Percentiles rank a stretch among this genome's conserved stretches.
These are phyloP conservation scores for Drosophila tani DNA, from an alignment of 1,140 invertebrate genomes.

Conservation along the genomic window DNA sequence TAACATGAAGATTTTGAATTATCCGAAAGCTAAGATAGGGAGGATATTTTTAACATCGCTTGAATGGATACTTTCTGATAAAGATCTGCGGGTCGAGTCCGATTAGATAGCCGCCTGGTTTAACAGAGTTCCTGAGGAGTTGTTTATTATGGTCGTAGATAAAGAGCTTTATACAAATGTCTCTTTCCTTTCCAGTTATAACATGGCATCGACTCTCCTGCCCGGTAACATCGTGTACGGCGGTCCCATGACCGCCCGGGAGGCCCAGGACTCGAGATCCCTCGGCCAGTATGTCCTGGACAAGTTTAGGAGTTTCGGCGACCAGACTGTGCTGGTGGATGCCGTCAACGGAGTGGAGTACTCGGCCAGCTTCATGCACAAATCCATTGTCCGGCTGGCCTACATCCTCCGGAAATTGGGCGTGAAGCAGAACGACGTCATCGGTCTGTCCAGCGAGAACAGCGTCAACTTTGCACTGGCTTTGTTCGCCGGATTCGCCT, in stretches of 20 bases:
- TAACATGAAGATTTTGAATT: slow-evolving; percentile 12
- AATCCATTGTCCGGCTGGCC: slow-evolving; percentile 85
- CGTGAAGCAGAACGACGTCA: slow-evolving; percentile 86
- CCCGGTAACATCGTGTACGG: slow-evolving; percentile 77
- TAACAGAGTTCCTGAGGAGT: slow-evolving; percentile 2
- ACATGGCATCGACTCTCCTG: slow-evolving; percentile 61
- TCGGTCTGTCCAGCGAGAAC: slow-evolving; percentile 88
- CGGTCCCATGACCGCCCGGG: slow-evolving; percentile 56
- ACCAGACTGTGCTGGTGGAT: slow-evolving; percentile 82
- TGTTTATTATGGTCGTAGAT: slow-evolving; percentile 3
- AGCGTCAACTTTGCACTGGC: slow-evolving; percentile 86
- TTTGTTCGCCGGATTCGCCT: slow-evolving; percentile 85
- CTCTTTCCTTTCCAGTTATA: slow-evolving; percentile 28
- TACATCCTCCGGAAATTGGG: slow-evolving; percentile 84
- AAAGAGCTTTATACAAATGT: not conserved
- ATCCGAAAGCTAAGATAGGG: slow-evolving; percentile 18
- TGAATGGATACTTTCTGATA: not conserved
- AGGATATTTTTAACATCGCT: slow-evolving; percentile 17
- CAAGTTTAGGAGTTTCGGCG: slow-evolving; percentile 60
- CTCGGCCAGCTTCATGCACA: slow-evolving; percentile 83
- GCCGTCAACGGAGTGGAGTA: slow-evolving; percentile 84
- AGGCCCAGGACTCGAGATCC: slow-evolving; percentile 67
- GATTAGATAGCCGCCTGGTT: slow-evolving; percentile 26
- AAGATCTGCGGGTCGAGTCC: not conserved
- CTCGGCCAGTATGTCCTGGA: slow-evolving; percentile 70